phyloP scores from a whole-genome alignment of 2,888 invertebrate genomes.

The Abrostola tripartita region DNA sequence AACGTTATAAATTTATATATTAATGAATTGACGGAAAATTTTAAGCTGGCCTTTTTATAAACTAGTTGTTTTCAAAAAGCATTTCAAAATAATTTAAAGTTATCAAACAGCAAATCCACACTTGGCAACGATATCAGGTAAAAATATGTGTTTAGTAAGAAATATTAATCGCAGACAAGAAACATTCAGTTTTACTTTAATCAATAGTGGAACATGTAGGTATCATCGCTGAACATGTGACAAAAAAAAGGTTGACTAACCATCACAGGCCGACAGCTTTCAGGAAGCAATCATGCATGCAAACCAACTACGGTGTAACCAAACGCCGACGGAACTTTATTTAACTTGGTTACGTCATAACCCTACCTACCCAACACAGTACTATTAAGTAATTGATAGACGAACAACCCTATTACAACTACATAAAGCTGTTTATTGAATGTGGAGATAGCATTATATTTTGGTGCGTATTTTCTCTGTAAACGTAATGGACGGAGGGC shows the following conservation, averaged over 20 bases:
- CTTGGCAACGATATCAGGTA: too few species aligned
- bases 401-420: not conserved
- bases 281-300: conserved; percentile 65
- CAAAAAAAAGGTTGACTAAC: conserved; percentile 17
- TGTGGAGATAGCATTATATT: not conserved
- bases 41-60: too few species aligned
- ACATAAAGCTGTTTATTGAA: not conserved
- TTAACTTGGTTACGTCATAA: conserved; percentile 71
- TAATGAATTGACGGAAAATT: too few species aligned
- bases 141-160: too few species aligned
- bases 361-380: conserved; percentile 56
- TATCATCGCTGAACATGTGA: conserved; percentile 7
- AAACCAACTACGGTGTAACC: conserved; percentile 64
- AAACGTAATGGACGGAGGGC: conserved; percentile 40
- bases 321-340: conserved; percentile 73
- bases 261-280: conserved; percentile 54
- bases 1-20: too few species aligned
- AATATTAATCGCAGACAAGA: not conserved
- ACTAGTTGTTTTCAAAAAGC: too few species aligned
- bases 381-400: conserved; percentile 18
- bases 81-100: too few species aligned
- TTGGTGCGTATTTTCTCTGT: conserved; percentile 31
- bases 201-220: not conserved
- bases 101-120: too few species aligned
- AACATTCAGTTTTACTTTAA: not conserved